These are phyloP conservation scores for Pseudorasbora parva DNA, from an alignment of 2,113 vertebrate genomes.

Conservation along the genomic window DNA sequence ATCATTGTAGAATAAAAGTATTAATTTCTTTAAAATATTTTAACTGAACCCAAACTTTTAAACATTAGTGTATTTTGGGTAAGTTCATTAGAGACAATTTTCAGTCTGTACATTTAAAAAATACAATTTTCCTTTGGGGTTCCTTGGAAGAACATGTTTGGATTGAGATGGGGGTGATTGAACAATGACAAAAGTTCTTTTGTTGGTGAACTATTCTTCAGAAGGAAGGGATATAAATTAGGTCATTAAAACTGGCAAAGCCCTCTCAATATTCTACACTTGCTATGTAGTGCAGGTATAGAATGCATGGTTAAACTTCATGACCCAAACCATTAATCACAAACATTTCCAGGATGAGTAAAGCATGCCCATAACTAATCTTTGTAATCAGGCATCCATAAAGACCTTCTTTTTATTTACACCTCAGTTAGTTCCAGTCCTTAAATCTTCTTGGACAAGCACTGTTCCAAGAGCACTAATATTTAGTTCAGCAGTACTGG, in stretches of 20 bases:
- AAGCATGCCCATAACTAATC: constrained; percentile 33
- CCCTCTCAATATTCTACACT: not conserved
- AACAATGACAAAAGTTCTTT: not conserved
- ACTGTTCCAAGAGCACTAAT: not conserved
- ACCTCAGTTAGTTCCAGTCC: not conserved
- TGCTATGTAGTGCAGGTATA: constrained; percentile 17
- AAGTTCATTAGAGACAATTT: too few species aligned
- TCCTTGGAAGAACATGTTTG: too few species aligned
- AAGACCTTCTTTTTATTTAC: constrained; percentile 51
- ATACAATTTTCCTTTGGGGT: too few species aligned
- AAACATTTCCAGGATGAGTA: constrained; percentile 25
- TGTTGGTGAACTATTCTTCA: not conserved
- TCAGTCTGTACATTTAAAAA: too few species aligned
- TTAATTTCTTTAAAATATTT: not conserved
- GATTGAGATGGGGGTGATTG: not conserved
- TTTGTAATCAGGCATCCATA: constrained; percentile 55
- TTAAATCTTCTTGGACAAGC: not conserved
- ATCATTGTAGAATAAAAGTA: too few species aligned
- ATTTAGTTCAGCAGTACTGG: not conserved
- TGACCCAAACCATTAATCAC: constrained; percentile 19
- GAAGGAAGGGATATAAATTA: not conserved
- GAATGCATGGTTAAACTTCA: constrained; percentile 46
- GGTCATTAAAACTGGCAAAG: not conserved
- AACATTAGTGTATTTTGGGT: too few species aligned
- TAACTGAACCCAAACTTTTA: too few species aligned